phyloP scores from a whole-genome alignment of 2,113 vertebrate species.

The Oreochromis aureus region DNA sequence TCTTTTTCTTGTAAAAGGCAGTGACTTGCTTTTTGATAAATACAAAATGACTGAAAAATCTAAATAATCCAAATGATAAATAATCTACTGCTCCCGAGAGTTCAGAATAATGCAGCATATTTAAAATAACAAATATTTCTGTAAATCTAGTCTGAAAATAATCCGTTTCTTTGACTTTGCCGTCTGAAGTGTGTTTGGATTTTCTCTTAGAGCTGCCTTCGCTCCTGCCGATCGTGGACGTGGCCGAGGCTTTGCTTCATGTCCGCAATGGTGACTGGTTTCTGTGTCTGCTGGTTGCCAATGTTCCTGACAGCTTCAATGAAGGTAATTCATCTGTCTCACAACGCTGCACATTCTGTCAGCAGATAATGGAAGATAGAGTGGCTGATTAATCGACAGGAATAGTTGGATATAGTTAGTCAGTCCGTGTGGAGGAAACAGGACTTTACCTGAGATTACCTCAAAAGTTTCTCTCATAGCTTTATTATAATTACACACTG shows the following conservation, averaged over 20 bases:
- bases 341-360: neutral
- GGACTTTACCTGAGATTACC: neutral
- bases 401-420: neutral
- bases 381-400: slow-evolving; percentile 6
- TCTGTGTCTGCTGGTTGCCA: slow-evolving; percentile 93
- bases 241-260: slow-evolving; percentile 92
- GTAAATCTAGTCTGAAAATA: neutral
- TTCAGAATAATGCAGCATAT: neutral
- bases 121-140: neutral
- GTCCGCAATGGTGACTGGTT: slow-evolving; percentile 97
- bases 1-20: neutral
- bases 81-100: neutral
- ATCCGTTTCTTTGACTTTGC: accelerated
- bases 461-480: neutral
- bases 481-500: neutral
- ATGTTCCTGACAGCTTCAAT: slow-evolving; percentile 96
- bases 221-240: slow-evolving; percentile 88
- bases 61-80: accelerated
- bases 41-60: neutral
- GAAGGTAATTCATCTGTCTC: slow-evolving; percentile 78
- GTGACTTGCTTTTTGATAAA: neutral
- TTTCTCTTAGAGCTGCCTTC: slow-evolving; percentile 83
- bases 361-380: neutral
- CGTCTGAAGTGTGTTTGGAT: neutral
- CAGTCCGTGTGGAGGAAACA: neutral